phyloP scores from a whole-genome alignment of 2,797 vertebrate genomes.

The Hippopotamyrus pictus region DNA sequence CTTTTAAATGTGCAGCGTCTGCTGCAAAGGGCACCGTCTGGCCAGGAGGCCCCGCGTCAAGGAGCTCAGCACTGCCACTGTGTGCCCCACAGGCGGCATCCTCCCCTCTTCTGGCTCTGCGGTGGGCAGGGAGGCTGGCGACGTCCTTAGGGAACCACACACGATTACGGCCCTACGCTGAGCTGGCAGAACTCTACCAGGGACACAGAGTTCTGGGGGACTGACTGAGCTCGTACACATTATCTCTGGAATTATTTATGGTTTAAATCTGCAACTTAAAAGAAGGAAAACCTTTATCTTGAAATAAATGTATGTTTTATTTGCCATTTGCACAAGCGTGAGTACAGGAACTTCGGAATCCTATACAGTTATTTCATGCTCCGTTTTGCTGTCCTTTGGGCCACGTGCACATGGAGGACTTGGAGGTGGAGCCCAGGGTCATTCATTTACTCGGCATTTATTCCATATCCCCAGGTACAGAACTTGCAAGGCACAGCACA shows the following conservation, averaged over 20 bases:
- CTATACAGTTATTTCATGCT: neutral
- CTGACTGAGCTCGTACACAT: neutral
- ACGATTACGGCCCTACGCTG: neutral
- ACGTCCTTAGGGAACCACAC: neutral
- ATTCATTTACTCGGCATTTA: neutral
- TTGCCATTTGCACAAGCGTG: neutral
- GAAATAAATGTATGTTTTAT: neutral
- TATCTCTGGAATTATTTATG: neutral
- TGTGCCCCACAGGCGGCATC: neutral
- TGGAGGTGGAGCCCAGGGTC: neutral
- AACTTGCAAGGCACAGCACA: neutral
- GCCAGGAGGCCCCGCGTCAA: neutral
- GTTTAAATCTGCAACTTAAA: neutral
- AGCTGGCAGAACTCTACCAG: neutral
- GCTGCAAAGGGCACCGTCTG: constrained; percentile 1
- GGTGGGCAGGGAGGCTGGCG: neutral
- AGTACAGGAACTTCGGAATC: neutral
- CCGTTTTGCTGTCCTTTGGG: neutral
- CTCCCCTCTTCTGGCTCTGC: neutral
- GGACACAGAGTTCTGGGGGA: neutral
- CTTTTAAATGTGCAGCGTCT: neutral
- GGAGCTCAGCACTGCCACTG: neutral
- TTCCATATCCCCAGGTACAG: neutral
- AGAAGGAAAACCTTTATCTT: neutral
- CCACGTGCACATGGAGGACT: neutral